Percentiles rank a stretch among this genome's conserved stretches.
Conservation (phyloP, 1,140 invertebrate species). For the Drosophila bifasciata region DNA sequence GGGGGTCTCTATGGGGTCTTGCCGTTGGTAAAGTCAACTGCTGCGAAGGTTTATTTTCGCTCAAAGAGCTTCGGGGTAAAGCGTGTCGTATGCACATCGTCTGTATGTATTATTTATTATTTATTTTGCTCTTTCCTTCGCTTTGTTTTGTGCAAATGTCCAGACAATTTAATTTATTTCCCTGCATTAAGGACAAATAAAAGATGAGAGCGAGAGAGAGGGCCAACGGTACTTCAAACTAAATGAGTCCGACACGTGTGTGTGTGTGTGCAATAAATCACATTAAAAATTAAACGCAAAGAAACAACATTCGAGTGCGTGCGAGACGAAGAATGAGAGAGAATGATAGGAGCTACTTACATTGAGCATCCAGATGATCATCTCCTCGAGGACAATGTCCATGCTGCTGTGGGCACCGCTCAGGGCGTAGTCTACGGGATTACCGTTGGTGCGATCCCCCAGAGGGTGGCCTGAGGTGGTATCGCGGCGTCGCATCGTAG, state of each 20-base stretch:
- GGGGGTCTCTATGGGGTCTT: too few relatives aligned
- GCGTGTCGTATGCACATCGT: neutral
- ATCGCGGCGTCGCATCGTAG: constrained; percentile 15
- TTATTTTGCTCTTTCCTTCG: neutral
- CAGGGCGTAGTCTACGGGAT: constrained; percentile 68
- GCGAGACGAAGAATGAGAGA: neutral
- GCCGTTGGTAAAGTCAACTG: neutral
- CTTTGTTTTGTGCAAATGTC: constrained; percentile 21
- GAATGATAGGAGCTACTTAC: constrained; percentile 49
- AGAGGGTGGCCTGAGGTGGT: constrained; percentile 1
- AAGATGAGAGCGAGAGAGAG: constrained; percentile 26
- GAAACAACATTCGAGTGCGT: constrained; percentile 23
- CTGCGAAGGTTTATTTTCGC: neutral
- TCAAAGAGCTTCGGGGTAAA: neutral
- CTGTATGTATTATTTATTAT: too few relatives aligned
- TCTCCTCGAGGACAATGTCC: constrained; percentile 69
- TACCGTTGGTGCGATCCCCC: constrained; percentile 38
- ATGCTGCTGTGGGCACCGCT: constrained; percentile 61
- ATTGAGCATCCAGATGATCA: constrained; percentile 71
- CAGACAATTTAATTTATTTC: constrained; percentile 66
- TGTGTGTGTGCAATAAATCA: constrained; percentile 72
- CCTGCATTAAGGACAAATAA: constrained; percentile 62
- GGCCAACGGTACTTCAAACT: constrained; percentile 23
- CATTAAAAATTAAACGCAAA: constrained; percentile 75
- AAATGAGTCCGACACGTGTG: constrained; percentile 29